Evolutionary conservation across 2,797 vertebrate species (phyloP).

Genomic region (Philypnodon macrostomus): DNA sequence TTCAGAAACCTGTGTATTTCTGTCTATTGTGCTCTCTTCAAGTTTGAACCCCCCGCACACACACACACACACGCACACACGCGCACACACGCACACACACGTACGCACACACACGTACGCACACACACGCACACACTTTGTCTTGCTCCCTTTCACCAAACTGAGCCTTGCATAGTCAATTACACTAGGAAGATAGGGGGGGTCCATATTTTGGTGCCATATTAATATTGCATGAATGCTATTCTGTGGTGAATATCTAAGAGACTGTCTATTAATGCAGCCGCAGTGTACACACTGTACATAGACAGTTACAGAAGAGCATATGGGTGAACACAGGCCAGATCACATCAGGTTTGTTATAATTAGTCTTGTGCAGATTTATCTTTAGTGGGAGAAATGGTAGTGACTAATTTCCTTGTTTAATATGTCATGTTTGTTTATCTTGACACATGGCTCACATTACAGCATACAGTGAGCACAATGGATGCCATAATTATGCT

Average conservation of each 20-base stretch:
- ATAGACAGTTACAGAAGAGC: no score
- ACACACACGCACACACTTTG: conserved; percentile 21
- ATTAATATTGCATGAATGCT: conserved; percentile 84
- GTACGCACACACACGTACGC: conserved; percentile 11
- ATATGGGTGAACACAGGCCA: conserved; percentile 52
- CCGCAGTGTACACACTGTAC: conserved; percentile 45
- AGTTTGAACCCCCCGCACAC: conserved; percentile 24
- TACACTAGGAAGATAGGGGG: conserved; percentile 73
- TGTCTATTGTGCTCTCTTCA: conserved; percentile 12
- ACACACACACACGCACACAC: conserved; percentile 11
- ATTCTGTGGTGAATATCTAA: conserved; percentile 82
- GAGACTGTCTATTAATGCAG: conserved; percentile 76
- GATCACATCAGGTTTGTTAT: conserved; percentile 62
- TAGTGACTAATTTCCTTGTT: conserved; percentile 62
- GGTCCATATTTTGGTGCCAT: conserved; percentile 79
- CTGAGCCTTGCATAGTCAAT: conserved; percentile 83
- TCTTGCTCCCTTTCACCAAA: conserved; percentile 52
- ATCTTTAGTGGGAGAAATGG: conserved; percentile 62
- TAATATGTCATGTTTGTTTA: conserved; percentile 72
- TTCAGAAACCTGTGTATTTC: conserved; percentile 46
- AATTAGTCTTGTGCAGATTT: conserved; percentile 71
- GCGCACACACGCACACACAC: conserved; percentile 10
- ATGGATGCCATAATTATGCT: conserved; percentile 62
- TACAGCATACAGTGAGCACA: conserved; percentile 30
- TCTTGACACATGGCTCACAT: conserved; percentile 58